A percentile compares a stretch with the other conserved stretches of the same genome.
Conservation (phyloP, 1,140 invertebrate genomes). For the Hypsibius dujardini region DNA sequence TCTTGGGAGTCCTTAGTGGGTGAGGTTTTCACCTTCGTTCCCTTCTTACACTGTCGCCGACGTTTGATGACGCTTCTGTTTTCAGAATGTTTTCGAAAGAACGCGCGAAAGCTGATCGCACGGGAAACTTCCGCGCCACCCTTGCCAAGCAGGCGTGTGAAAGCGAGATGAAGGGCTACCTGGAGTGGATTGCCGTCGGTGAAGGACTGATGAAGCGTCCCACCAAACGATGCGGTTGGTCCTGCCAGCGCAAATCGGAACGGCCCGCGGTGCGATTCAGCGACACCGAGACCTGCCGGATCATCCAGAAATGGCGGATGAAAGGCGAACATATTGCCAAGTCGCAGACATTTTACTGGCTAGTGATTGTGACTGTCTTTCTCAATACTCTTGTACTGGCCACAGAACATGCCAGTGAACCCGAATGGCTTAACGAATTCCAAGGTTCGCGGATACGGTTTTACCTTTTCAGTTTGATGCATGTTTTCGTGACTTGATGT, state of each 20-base stretch:
- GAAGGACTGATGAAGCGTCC: background rate
- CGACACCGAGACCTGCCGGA: background rate
- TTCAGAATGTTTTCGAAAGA: constrained; percentile 13
- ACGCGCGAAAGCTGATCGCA: background rate
- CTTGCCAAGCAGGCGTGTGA: constrained; percentile 73
- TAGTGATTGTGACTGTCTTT: constrained; percentile 96
- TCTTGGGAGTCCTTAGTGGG: constrained; percentile 99
- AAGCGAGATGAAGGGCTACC: constrained; percentile 94
- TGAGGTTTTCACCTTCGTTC: constrained; percentile 39
- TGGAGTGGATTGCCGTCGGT: constrained; percentile 85
- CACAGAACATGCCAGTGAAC: constrained; percentile 92
- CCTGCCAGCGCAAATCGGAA: background rate
- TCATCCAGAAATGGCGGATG: background rate
- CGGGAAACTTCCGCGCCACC: background rate
- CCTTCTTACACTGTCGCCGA: background rate
- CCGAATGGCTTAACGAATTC: constrained; percentile 81
- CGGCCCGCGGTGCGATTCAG: background rate
- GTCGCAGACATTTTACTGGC: constrained; percentile 98
- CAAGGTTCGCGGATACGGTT: constrained; percentile 61
- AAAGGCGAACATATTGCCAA: constrained; percentile 44
- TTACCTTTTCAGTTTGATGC: background rate
- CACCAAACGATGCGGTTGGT: background rate
- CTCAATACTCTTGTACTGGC: constrained; percentile 98
- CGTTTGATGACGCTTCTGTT: background rate
- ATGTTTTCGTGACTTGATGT: too few species aligned